A percentile compares a stretch with the other conserved stretches of the same genome.
Evolutionary conservation across 2,888 invertebrate genomes (phyloP).

Genomic region (Papilio protenor): DNA sequence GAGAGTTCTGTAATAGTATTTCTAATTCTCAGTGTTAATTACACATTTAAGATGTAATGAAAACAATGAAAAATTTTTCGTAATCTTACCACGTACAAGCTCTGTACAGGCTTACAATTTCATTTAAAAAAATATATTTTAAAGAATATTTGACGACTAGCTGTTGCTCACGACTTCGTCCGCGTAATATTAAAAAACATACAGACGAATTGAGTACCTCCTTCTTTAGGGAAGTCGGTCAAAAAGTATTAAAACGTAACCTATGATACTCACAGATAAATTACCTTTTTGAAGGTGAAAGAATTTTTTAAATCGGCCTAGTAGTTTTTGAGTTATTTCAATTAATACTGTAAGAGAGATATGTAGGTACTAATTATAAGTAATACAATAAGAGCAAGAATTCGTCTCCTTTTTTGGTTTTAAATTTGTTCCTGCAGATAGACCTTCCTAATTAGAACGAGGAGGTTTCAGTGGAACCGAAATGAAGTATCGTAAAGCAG

Average conservation of each 20-base stretch:
- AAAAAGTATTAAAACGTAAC: too few species aligned
- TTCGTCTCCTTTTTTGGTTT: neutral
- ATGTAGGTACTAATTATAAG: neutral
- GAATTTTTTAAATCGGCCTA: too few species aligned
- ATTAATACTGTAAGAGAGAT: neutral
- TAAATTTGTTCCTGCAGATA: neutral
- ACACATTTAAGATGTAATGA: neutral
- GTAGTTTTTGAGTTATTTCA: too few species aligned
- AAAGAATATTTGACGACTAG: too few species aligned
- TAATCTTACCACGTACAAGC: neutral
- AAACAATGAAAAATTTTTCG: neutral
- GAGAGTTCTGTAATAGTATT: constrained; percentile 21
- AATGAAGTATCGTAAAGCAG: neutral
- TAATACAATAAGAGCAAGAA: neutral
- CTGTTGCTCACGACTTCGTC: too few species aligned
- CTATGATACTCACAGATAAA: too few species aligned
- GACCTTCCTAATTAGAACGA: neutral
- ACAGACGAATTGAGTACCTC: too few species aligned
- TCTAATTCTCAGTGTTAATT: neutral
- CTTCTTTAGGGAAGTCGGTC: too few species aligned
- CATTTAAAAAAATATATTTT: too few species aligned
- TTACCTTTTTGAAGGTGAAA: too few species aligned
- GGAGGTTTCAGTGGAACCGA: neutral
- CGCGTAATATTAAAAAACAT: too few species aligned
- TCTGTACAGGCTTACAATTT: neutral